Evolutionary conservation across 1,140 invertebrate species (phyloP).

Genomic region (Drosophila chauvacae): DNA sequence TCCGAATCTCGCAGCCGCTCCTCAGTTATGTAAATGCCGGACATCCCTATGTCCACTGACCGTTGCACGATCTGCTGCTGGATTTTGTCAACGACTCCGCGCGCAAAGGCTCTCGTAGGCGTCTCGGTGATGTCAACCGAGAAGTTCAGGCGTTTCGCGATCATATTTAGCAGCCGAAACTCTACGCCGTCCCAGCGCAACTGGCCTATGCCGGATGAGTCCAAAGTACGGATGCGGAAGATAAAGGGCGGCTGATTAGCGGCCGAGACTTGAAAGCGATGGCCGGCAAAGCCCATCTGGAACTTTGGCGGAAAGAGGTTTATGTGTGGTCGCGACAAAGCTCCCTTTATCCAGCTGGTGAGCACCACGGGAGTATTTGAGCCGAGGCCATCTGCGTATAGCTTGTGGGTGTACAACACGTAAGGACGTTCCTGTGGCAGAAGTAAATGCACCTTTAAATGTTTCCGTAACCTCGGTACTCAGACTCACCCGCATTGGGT

Average conservation of each 20-base stretch:
- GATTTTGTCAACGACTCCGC: constrained; percentile 86
- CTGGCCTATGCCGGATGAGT: constrained; percentile 54
- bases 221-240: constrained; percentile 86
- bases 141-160: constrained; percentile 88
- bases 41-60: constrained; percentile 87
- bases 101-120: constrained; percentile 54
- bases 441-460: neutral
- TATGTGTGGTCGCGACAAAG: constrained; percentile 86
- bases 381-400: constrained; percentile 89
- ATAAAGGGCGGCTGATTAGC: constrained; percentile 89
- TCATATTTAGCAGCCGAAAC: constrained; percentile 87
- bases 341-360: constrained; percentile 88
- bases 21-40: constrained; percentile 88
- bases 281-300: constrained; percentile 88
- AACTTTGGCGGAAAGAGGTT: constrained; percentile 89
- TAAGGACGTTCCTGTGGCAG: constrained; percentile 86
- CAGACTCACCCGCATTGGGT: constrained; percentile 67
- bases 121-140: constrained; percentile 88
- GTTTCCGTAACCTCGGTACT: neutral
- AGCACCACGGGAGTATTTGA: constrained; percentile 87
- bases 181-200: constrained; percentile 88
- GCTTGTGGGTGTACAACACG: constrained; percentile 89
- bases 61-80: constrained; percentile 40
- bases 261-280: constrained; percentile 88
- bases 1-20: constrained; percentile 86